A percentile compares a stretch with the other conserved stretches of the same genome.
These are phyloP conservation scores for Phasia obesa DNA, from an alignment of 2,888 invertebrate genomes.

Conservation along the genomic window DNA sequence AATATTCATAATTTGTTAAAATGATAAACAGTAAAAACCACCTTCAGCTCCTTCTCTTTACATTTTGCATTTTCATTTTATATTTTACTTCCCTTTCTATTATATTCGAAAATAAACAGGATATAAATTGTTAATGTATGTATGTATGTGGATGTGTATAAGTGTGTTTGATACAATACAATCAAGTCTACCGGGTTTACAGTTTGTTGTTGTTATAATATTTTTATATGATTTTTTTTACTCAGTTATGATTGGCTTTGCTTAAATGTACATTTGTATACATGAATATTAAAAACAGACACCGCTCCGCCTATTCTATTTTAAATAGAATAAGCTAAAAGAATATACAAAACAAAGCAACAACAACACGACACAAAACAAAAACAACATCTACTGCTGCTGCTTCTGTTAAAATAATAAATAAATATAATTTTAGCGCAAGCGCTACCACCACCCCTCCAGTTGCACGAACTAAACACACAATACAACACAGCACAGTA, in stretches of 20 bases:
- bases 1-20: conserved; percentile 78
- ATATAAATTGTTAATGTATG: conserved; percentile 37
- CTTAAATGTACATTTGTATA: conserved; percentile 65
- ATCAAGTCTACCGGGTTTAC: conserved; percentile 65
- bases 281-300: conserved; percentile 64
- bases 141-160: conserved; percentile 9
- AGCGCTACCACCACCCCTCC: conserved; percentile 76
- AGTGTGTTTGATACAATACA: conserved; percentile 49
- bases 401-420: conserved; percentile 79
- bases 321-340: conserved; percentile 71
- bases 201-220: conserved; percentile 56
- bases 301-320: conserved; percentile 72
- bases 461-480: conserved; percentile 45
- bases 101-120: conserved; percentile 11
- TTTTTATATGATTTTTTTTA: conserved; percentile 69
- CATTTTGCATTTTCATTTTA: too few species aligned
- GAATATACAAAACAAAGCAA: conserved; percentile 67
- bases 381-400: conserved; percentile 64
- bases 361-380: conserved; percentile 41
- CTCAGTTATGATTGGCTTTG: conserved; percentile 81
- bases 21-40: conserved; percentile 60
- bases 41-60: conserved; percentile 14
- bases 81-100: conserved; percentile 10
- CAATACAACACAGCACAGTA: conserved; percentile 48
- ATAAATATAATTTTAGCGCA: conserved; percentile 82